A percentile compares a stretch with the other conserved stretches of the same genome.
Conservation (phyloP, 2,888 invertebrate genomes). For the Electrophaes corylata region DNA sequence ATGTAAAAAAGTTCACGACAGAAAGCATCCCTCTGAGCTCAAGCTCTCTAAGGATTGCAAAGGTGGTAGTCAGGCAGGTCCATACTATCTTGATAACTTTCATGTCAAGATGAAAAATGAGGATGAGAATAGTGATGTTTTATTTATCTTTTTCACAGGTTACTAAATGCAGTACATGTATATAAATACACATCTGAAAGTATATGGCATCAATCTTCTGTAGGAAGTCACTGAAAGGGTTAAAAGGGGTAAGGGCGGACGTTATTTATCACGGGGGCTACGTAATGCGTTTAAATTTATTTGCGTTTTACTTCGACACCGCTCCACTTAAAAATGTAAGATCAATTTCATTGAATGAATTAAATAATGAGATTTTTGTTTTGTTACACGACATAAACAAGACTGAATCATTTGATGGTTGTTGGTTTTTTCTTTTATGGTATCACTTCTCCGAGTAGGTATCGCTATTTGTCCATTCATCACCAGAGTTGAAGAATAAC, state of each 20-base stretch:
- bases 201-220: constrained; percentile 34
- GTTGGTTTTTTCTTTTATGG: too few species aligned
- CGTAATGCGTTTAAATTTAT: constrained; percentile 79
- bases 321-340: constrained; percentile 40
- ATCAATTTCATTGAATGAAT: constrained; percentile 49
- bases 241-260: constrained; percentile 55
- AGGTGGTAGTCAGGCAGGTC: neutral
- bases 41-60: too few species aligned
- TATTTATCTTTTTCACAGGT: neutral
- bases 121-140: too few species aligned
- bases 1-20: too few species aligned
- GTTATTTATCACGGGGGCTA: constrained; percentile 69
- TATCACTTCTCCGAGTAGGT: too few species aligned
- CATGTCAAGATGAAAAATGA: too few species aligned
- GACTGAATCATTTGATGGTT: neutral
- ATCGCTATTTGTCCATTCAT: too few species aligned
- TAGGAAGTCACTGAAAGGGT: constrained; percentile 63
- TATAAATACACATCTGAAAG: constrained; percentile 34
- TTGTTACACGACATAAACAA: neutral
- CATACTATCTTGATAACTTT: too few species aligned
- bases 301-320: constrained; percentile 71
- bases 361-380: neutral
- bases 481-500: too few species aligned
- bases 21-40: too few species aligned
- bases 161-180: constrained; percentile 34